These are phyloP conservation scores for Myocastor coypus DNA, from an alignment of 2,113 vertebrate genomes.

Conservation along the genomic window DNA sequence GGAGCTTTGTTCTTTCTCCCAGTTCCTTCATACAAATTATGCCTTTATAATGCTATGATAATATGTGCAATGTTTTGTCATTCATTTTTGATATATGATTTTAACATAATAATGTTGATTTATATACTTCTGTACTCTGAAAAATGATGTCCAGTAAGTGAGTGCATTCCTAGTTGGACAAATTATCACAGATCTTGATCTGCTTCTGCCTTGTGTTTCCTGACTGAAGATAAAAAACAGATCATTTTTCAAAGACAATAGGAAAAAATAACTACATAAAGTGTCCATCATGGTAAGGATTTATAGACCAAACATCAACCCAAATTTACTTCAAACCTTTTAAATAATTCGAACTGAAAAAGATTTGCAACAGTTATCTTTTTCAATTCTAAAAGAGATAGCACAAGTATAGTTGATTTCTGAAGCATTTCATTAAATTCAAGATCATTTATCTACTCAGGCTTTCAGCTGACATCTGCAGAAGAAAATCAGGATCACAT, in stretches of 20 bases:
- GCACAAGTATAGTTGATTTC: not conserved
- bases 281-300: not conserved
- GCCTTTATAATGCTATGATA: not conserved
- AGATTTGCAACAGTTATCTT: not conserved
- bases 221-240: constrained; percentile 44
- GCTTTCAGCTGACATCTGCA: constrained; percentile 69
- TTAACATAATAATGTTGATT: constrained; percentile 23
- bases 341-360: constrained; percentile 64
- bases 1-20: not conserved
- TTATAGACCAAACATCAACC: constrained; percentile 21
- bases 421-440: constrained; percentile 62
- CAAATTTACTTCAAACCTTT: not conserved
- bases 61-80: not conserved
- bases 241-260: constrained; percentile 35
- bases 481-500: constrained; percentile 68
- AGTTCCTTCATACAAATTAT: not conserved
- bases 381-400: constrained; percentile 38
- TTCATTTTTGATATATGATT: not conserved
- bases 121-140: not conserved
- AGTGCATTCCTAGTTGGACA: not conserved
- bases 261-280: constrained; percentile 55
- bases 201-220: constrained; percentile 44
- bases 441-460: constrained; percentile 57
- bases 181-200: constrained; percentile 37
- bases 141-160: constrained; percentile 43